Base-by-base conservation (phyloP, 2,888 invertebrate species). In the Hermaeophaga mercurialis region DNA sequence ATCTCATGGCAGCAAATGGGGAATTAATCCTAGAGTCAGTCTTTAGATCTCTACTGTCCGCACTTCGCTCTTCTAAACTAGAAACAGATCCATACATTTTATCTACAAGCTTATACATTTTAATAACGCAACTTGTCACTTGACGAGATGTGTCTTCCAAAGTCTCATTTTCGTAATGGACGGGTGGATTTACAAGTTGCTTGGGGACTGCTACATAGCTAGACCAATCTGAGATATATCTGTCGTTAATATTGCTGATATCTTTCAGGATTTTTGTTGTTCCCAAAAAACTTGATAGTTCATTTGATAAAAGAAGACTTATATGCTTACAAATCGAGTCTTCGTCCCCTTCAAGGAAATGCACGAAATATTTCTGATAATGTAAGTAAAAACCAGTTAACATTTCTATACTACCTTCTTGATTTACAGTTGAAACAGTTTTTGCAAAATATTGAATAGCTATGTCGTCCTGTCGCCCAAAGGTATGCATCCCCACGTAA, bases 291-390 rank as follows among this genome's bases (percentile, higher is more conserved):
- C 4, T 5, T 5, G 22, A 22, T 5, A 22, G 6, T 22, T 22
- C 6, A 5, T 3, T 5, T 22, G 3, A 5, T 22, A 22, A 6
- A 22, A 22, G 3, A 5, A 22, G 22, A 5, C 6, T 6, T 22
- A 22, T 5, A 38, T 38, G 38, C n/a, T 38, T 38, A 18, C 3
- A 1, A 2, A 38, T 38, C 3, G 17, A 15, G 6, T 5, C 38
- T 38, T 38, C 38, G 38, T 38, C 19, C 24, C 58, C 66, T 79
- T 82, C 82, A 17, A 82, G 57, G 63, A 82, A 74, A 62, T 81
- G 81, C 17, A 81, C 77, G 65, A 82, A 81, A 67, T 80, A 80
- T 47, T 75, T 77, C 47, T 79, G 78, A 54, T 82, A 82, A 8
- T 79, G 79, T 31, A 82, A 69, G 19, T 82, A 68, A 12, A 82